These are phyloP conservation scores for Macropis europaea DNA, from an alignment of 2,888 invertebrate genomes.

Conservation along the genomic window DNA sequence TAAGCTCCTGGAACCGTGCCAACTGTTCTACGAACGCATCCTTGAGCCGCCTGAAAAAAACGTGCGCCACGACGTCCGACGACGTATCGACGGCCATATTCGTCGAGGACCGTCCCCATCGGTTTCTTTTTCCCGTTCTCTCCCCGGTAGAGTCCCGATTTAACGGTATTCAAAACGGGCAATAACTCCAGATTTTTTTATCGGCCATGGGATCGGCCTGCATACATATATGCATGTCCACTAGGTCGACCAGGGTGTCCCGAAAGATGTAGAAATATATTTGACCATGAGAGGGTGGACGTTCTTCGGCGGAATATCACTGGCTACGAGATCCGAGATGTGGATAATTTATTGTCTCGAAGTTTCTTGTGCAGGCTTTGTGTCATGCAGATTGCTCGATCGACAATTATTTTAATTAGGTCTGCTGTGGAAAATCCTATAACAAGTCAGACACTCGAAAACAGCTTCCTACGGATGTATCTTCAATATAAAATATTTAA, in stretches of 20 bases:
- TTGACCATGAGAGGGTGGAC: neutral
- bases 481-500: no score
- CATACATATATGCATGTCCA: constrained; percentile 15
- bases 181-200: constrained; percentile 36
- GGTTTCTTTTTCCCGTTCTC: constrained; percentile 17
- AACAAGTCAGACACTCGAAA: no score
- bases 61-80: constrained; percentile 8
- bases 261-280: constrained; percentile 21
- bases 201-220: neutral
- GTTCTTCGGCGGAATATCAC: neutral
- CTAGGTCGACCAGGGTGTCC: neutral
- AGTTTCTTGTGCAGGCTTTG: neutral
- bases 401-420: no score
- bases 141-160: constrained; percentile 15
- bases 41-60: constrained; percentile 39
- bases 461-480: no score
- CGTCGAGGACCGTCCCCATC: constrained; percentile 49
- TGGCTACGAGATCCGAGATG: neutral
- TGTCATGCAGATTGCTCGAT: no score
- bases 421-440: no score
- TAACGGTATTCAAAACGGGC: constrained; percentile 34
- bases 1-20: constrained; percentile 35
- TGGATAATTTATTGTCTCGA: constrained; percentile 12
- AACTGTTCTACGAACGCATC: constrained; percentile 22
- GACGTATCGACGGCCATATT: constrained; percentile 42